These are phyloP conservation scores for Syndactyla subalaris DNA, from an alignment of 2,797 vertebrate genomes.

Conservation along the genomic window DNA sequence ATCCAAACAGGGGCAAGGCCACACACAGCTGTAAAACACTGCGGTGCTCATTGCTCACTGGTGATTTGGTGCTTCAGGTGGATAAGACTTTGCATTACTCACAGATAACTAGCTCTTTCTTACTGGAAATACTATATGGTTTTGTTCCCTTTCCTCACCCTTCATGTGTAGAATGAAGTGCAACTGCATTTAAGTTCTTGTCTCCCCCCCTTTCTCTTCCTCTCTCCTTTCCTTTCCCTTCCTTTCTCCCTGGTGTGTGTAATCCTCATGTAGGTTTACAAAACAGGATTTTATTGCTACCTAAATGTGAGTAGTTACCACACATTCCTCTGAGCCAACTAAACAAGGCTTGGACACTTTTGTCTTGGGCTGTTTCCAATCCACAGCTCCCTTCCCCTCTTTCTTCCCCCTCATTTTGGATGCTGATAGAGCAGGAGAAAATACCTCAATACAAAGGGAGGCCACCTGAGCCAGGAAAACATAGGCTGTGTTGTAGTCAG, in stretches of 20 bases:
- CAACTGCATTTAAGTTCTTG: neutral
- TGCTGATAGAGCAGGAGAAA: neutral
- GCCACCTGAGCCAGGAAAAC: neutral
- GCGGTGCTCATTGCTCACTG: neutral
- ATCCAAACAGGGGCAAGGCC: neutral
- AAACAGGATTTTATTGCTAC: constrained; percentile 68
- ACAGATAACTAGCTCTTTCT: neutral
- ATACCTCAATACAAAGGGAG: neutral
- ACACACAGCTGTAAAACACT: neutral
- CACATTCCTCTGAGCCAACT: neutral
- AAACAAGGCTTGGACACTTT: neutral
- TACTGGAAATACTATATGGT: neutral
- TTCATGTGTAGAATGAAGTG: neutral
- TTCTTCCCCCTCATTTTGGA: neutral
- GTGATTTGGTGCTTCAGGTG: neutral
- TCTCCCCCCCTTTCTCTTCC: neutral
- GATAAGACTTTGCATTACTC: neutral
- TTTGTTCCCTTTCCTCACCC: neutral
- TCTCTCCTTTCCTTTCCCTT: neutral
- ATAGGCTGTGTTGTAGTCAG: neutral
- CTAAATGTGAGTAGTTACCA: constrained; percentile 19
- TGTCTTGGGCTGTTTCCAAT: neutral
- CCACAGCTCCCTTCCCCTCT: neutral
- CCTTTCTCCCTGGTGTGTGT: neutral
- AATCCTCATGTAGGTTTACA: neutral